Evolutionary conservation across 1,140 invertebrate genomes (phyloP).

Genomic region (Scaptodrosophila lebanonensis): DNA sequence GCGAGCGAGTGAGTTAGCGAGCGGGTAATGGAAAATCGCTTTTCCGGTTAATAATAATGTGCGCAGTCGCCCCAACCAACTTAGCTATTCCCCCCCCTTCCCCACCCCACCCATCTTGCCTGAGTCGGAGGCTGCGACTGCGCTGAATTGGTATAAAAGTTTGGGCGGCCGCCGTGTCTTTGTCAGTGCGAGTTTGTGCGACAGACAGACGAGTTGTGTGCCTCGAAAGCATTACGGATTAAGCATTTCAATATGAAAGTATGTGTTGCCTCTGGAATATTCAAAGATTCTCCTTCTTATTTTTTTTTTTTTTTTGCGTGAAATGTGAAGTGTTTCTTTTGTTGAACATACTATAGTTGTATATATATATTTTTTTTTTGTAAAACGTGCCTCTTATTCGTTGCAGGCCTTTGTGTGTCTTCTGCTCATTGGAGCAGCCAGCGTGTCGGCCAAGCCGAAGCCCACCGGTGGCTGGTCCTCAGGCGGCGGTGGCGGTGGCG

Average conservation of each 20-base stretch:
- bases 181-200: slow-evolving; percentile 59
- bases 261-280: slow-evolving; percentile 32
- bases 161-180: slow-evolving; percentile 32
- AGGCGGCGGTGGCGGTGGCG: slow-evolving; percentile 50
- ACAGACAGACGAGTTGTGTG: slow-evolving; percentile 20
- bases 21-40: slow-evolving; percentile 38
- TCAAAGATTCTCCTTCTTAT: not conserved
- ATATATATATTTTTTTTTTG: too few species aligned
- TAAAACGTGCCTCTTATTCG: not conserved
- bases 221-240: slow-evolving; percentile 22
- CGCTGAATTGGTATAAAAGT: slow-evolving; percentile 53
- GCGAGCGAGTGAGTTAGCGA: too few species aligned
- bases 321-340: not conserved
- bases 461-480: slow-evolving; percentile 52
- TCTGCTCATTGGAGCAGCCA: slow-evolving; percentile 59
- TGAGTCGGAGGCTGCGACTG: not conserved
- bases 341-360: too few species aligned
- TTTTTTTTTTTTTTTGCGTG: slow-evolving; percentile 2
- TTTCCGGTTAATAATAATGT: slow-evolving; percentile 27
- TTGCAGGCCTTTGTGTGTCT: slow-evolving; percentile 68
- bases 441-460: slow-evolving; percentile 65
- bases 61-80: too few species aligned
- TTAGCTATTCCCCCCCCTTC: too few species aligned
- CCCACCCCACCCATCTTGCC: not conserved
- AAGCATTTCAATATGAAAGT: slow-evolving; percentile 56